A percentile compares a stretch with the other conserved stretches of the same genome.
Evolutionary conservation across 2,888 invertebrate genomes (phyloP).

Genomic region (Embidobia sp.): DNA sequence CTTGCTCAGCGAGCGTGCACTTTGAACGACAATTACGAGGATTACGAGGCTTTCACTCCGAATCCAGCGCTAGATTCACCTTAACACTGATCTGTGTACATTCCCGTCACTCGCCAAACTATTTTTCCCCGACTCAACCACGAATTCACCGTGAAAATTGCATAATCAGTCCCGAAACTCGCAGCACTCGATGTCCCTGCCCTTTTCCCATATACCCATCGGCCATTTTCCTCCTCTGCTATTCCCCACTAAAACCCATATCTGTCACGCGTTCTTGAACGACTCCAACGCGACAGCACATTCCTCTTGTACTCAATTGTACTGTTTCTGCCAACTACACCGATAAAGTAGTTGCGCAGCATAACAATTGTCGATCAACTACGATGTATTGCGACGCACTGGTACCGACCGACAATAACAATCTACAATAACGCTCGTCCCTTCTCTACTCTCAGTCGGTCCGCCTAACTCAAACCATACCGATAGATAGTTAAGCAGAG

Average conservation of each 20-base stretch:
- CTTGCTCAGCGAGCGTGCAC: conserved; percentile 74
- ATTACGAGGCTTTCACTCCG: conserved; percentile 45
- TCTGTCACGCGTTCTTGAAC: conserved; percentile 65
- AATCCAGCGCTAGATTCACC: conserved; percentile 34
- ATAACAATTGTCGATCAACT: neutral
- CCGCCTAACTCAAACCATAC: too few species aligned
- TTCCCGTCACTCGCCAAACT: conserved; percentile 33
- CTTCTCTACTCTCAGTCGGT: too few species aligned
- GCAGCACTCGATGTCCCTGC: conserved; percentile 79
- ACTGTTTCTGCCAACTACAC: conserved; percentile 41
- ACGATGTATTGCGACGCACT: too few species aligned
- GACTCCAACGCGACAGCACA: conserved; percentile 64
- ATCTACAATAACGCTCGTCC: too few species aligned
- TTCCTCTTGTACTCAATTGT: conserved; percentile 35
- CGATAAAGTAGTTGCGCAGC: conserved; percentile 38
- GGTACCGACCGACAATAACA: too few species aligned
- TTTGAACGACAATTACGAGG: conserved; percentile 66
- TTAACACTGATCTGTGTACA: conserved; percentile 42
- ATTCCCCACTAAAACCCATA: conserved; percentile 70
- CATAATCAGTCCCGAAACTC: conserved; percentile 57
- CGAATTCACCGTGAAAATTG: conserved; percentile 52
- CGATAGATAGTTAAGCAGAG: too few species aligned
- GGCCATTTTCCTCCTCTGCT: conserved; percentile 79
- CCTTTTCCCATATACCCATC: conserved; percentile 80
- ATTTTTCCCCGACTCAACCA: conserved; percentile 23